Conservation (phyloP, 2,888 invertebrate genomes). For the Morpho helenor region DNA sequence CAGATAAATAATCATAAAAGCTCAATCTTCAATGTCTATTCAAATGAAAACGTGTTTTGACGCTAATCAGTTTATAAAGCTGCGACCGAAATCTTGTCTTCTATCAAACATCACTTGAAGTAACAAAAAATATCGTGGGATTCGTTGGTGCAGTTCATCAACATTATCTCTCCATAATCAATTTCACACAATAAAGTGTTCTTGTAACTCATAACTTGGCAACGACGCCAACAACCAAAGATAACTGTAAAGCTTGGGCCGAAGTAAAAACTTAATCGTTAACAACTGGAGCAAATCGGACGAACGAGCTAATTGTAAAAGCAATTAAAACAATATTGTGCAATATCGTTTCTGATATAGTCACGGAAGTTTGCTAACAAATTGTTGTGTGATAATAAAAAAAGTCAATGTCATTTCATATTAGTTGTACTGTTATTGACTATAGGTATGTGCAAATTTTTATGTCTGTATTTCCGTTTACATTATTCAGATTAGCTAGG, state of each 20-base stretch:
- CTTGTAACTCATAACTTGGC: constrained; percentile 57
- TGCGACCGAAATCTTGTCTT: neutral
- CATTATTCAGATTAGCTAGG: no score
- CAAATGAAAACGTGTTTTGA: no score
- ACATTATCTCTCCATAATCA: constrained; percentile 31
- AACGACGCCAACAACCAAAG: constrained; percentile 37
- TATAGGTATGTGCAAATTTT: neutral
- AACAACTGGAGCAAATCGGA: constrained; percentile 76
- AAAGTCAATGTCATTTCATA: constrained; percentile 8
- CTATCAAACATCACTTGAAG: neutral
- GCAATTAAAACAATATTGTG: constrained; percentile 69
- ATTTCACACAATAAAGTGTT: constrained; percentile 47
- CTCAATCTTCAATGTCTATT: no score
- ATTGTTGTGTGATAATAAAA: constrained; percentile 18
- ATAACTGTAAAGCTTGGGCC: constrained; percentile 69
- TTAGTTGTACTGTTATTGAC: neutral
- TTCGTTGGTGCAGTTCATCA: constrained; percentile 18
- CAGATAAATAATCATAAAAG: no score
- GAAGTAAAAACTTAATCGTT: constrained; percentile 71
- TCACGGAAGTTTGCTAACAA: constrained; percentile 38
- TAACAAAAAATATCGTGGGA: constrained; percentile 6
- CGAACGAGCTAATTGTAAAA: constrained; percentile 60
- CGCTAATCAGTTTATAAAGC: no score
- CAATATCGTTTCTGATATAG: constrained; percentile 56
- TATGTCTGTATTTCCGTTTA: no score